Evolutionary conservation across 2,797 vertebrate genomes (phyloP).

Genomic region (Ciconia nigra): DNA sequence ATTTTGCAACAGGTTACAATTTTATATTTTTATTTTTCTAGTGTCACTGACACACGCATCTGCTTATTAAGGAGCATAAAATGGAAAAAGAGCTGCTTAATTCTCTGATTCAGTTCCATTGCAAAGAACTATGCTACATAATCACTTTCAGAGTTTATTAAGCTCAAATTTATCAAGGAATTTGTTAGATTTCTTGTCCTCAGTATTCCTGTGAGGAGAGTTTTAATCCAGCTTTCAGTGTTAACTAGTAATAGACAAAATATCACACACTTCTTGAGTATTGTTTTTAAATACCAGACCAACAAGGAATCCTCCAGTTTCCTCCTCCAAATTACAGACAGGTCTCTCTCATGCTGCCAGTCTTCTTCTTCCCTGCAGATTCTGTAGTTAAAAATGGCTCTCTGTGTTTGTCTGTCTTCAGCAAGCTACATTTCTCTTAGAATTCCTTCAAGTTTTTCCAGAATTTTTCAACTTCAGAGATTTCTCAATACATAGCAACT

Average conservation of each 20-base stretch:
- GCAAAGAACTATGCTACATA: neutral
- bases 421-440: neutral
- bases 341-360: neutral
- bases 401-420: neutral
- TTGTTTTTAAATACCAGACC: neutral
- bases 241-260: neutral
- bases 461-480: neutral
- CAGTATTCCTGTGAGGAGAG: neutral
- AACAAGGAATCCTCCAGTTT: neutral
- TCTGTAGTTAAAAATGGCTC: neutral
- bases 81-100: neutral
- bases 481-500: neutral
- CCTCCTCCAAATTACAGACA: neutral
- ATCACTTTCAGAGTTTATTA: neutral
- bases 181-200: neutral
- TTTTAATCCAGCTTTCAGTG: neutral
- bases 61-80: neutral
- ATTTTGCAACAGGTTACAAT: neutral
- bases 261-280: neutral
- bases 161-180: neutral
- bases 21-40: neutral
- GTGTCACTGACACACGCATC: accelerated
- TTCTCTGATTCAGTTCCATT: neutral
- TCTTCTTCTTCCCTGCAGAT: neutral
- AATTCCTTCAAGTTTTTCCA: neutral